Evolutionary conservation across 2,797 vertebrate species (phyloP).

Genomic region (Pangasius larnaudii): DNA sequence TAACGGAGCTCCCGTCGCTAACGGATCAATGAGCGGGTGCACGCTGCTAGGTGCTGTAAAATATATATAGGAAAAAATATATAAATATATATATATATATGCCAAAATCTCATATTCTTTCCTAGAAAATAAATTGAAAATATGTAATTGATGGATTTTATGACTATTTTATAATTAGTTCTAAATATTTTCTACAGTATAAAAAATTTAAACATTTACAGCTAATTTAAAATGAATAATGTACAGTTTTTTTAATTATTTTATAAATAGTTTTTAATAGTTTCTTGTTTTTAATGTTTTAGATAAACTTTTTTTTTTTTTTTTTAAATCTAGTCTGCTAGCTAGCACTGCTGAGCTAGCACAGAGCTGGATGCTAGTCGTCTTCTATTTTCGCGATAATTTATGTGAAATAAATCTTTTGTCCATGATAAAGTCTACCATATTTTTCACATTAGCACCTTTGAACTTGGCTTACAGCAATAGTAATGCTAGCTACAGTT

Average conservation of each 20-base stretch:
- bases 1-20: conserved; percentile 94
- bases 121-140: neutral
- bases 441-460: neutral
- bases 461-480: neutral
- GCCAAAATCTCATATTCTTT: neutral
- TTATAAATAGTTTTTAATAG: neutral
- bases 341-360: neutral
- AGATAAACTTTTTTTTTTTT: no score
- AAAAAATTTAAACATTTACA: neutral
- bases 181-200: neutral
- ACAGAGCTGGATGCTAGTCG: neutral
- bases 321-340: no score
- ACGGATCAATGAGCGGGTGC: conserved; percentile 98
- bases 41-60: conserved; percentile 91
- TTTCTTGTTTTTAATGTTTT: neutral
- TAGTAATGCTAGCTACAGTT: neutral
- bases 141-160: neutral
- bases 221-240: neutral
- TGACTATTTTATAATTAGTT: neutral
- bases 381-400: neutral
- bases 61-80: neutral
- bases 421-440: neutral
- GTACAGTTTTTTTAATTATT: neutral
- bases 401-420: neutral
- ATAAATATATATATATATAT: neutral